A percentile compares a stretch with the other conserved stretches of the same genome.
Conservation (phyloP, 2,888 invertebrate genomes). For the Drosophila fulvimacula region DNA sequence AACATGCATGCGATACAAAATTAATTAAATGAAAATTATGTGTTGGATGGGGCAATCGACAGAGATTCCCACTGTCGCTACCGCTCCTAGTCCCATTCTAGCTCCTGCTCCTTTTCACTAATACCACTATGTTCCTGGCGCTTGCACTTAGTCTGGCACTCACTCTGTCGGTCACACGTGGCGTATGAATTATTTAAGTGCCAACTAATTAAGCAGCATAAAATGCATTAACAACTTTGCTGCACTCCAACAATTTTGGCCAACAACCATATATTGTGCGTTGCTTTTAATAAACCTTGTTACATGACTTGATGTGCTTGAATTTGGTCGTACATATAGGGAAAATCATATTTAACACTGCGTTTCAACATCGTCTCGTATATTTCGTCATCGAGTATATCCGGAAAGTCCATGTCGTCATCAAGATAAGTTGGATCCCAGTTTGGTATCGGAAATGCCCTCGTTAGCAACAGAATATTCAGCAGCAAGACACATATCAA, state of each 20-base stretch:
- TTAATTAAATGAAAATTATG: constrained; percentile 65
- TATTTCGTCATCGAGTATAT: constrained; percentile 23
- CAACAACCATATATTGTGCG: constrained; percentile 16
- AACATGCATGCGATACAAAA: constrained; percentile 43
- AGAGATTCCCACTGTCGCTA: neutral
- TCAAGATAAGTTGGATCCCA: constrained; percentile 29
- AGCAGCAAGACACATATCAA: constrained; percentile 14
- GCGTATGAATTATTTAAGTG: constrained; percentile 65
- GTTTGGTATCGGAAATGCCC: constrained; percentile 12
- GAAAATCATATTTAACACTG: neutral
- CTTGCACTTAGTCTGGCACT: neutral
- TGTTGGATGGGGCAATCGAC: constrained; percentile 1
- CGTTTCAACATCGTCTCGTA: constrained; percentile 35
- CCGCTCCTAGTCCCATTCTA: neutral
- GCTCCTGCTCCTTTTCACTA: neutral
- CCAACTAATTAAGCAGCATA: constrained; percentile 67
- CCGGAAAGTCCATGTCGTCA: constrained; percentile 33
- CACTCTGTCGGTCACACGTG: constrained; percentile 56
- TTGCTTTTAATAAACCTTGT: constrained; percentile 60
- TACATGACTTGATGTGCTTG: constrained; percentile 6
- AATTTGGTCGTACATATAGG: neutral
- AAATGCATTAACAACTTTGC: constrained; percentile 58
- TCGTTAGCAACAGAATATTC: neutral
- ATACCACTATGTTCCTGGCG: neutral
- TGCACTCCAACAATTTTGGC: constrained; percentile 34